phyloP scores from a whole-genome alignment of 1,140 invertebrate species.

The Drosophila varians region DNA sequence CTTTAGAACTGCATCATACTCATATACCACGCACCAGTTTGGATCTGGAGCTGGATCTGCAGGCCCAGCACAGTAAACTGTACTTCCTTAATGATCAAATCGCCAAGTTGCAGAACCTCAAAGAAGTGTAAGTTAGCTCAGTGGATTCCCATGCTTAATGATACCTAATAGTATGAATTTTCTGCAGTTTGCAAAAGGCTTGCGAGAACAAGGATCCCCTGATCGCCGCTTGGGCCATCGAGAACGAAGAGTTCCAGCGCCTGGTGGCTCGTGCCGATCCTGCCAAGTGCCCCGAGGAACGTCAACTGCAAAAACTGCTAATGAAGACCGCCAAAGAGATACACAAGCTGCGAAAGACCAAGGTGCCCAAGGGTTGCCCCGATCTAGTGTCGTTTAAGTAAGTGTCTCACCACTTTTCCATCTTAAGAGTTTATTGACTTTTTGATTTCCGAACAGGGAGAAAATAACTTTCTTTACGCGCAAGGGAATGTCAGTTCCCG shows the following conservation, averaged over 20 bases:
- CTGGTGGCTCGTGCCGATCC: slow-evolving; percentile 88
- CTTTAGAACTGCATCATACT: slow-evolving; percentile 85
- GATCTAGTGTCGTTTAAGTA: slow-evolving; percentile 97
- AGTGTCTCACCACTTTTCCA: slow-evolving; percentile 82
- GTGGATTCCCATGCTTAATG: background rate
- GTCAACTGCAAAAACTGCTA: slow-evolving; percentile 91
- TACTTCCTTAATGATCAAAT: slow-evolving; percentile 93
- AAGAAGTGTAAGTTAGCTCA: slow-evolving; percentile 85
- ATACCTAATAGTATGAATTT: background rate
- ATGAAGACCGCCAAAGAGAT: slow-evolving; percentile 95
- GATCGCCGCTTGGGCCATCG: slow-evolving; percentile 92
- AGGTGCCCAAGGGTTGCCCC: slow-evolving; percentile 94
- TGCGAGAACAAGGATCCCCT: slow-evolving; percentile 91
- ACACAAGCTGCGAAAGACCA: slow-evolving; percentile 93
- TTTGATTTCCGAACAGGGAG: slow-evolving; percentile 87
- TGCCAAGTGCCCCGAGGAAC: slow-evolving; percentile 89
- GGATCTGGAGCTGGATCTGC: slow-evolving; percentile 95
- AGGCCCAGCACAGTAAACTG: slow-evolving; percentile 93
- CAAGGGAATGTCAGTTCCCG: slow-evolving; percentile 90
- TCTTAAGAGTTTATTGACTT: background rate
- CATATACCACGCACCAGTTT: slow-evolving; percentile 92
- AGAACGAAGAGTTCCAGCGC: slow-evolving; percentile 93
- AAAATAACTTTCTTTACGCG: slow-evolving; percentile 98
- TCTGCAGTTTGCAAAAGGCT: slow-evolving; percentile 87
- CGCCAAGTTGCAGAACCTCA: slow-evolving; percentile 90